A percentile compares a stretch with the other conserved stretches of the same genome.
Conservation (phyloP, 2,888 invertebrate genomes). For the Aelia acuminata region DNA sequence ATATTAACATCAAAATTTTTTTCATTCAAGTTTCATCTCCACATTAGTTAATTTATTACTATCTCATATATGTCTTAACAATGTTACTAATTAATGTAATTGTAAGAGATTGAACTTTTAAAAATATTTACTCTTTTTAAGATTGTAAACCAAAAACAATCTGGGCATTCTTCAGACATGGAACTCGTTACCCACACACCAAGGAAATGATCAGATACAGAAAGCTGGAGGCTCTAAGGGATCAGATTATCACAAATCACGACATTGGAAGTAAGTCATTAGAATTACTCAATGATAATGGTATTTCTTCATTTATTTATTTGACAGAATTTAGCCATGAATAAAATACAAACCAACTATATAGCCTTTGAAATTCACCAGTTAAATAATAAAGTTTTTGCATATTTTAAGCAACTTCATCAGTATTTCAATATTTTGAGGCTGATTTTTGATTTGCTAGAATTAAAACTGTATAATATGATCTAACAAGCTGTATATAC, state of each 20-base stretch:
- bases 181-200: conserved; percentile 59
- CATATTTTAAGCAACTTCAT: too few relatives aligned
- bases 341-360: too few relatives aligned
- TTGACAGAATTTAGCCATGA: too few relatives aligned
- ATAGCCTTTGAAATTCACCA: too few relatives aligned
- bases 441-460: too few relatives aligned
- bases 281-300: neutral
- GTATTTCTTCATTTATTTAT: too few relatives aligned
- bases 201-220: neutral
- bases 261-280: neutral
- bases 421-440: too few relatives aligned
- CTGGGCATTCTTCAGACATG: conserved; percentile 59
- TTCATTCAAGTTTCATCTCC: neutral
- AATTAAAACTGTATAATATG: too few relatives aligned
- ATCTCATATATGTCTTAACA: neutral
- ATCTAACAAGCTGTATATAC: too few relatives aligned
- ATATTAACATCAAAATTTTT: neutral
- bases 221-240: neutral
- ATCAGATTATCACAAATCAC: neutral
- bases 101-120: neutral
- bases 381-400: too few relatives aligned
- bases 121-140: neutral
- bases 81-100: neutral
- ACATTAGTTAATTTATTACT: neutral
- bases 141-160: conserved; percentile 60